phyloP scores from a whole-genome alignment of 2,797 vertebrate genomes.

The Anguilla pacifica region DNA sequence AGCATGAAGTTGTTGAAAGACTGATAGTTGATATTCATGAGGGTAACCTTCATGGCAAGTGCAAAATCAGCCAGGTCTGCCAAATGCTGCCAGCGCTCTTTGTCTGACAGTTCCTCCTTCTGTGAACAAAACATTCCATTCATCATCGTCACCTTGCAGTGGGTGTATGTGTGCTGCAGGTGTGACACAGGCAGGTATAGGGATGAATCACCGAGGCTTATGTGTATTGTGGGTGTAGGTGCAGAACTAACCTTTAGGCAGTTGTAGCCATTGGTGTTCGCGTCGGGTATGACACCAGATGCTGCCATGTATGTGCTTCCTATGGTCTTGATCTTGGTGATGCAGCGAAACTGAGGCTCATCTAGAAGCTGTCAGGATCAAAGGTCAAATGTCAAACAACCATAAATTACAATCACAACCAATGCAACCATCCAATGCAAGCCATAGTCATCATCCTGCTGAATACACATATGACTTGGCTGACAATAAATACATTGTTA shows the following conservation, averaged over 20 bases:
- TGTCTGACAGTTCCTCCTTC: constrained; percentile 85
- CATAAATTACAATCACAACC: not conserved
- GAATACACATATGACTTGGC: not conserved
- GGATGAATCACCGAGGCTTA: not conserved
- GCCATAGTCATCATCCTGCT: not conserved
- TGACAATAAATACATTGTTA: not conserved
- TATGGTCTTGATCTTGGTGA: constrained; percentile 98
- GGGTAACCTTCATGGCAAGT: constrained; percentile 92
- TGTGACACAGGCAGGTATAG: not conserved
- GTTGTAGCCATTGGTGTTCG: constrained; percentile 77
- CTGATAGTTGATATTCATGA: constrained; percentile 98
- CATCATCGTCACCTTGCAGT: not conserved
- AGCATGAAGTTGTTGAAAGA: constrained; percentile 99
- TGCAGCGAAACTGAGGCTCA: constrained; percentile 89
- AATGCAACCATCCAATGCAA: not conserved
- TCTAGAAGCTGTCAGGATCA: constrained; percentile 81
- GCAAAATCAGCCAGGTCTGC: constrained; percentile 93
- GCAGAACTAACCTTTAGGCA: constrained; percentile 77
- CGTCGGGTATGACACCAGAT: constrained; percentile 87
- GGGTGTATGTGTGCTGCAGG: no score
- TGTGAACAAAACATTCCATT: constrained; percentile 41
- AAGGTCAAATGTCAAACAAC: constrained; percentile 27
- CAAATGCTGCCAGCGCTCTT: constrained; percentile 92
- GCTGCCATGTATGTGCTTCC: constrained; percentile 99
- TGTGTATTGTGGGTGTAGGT: not conserved